These are phyloP conservation scores for Phaethon lepturus DNA, from an alignment of 2,113 vertebrate genomes.

Conservation along the genomic window DNA sequence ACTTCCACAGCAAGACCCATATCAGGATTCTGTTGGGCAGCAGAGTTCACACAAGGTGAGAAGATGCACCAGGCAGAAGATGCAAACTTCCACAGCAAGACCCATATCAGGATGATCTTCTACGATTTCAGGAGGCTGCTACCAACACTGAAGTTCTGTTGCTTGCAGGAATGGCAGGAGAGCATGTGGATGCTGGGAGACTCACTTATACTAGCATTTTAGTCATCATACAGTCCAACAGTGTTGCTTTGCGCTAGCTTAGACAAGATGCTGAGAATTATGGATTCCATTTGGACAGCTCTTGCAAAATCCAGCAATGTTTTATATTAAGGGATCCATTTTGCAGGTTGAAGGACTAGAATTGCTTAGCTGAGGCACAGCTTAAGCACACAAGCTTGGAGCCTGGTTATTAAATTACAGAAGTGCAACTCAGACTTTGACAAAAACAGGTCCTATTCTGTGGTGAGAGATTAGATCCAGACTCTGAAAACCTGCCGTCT, in stretches of 20 bases:
- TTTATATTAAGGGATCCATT: neutral
- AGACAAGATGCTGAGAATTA: neutral
- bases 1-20: neutral
- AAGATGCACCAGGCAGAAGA: neutral
- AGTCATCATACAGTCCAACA: neutral
- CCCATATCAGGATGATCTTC: neutral
- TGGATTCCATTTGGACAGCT: neutral
- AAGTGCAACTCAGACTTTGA: neutral
- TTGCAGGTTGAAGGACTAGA: neutral
- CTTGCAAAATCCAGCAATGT: neutral
- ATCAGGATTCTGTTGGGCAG: neutral
- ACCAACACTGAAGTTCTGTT: neutral
- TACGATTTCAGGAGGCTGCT: fast-evolving
- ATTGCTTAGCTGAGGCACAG: neutral
- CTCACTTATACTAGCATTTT: neutral
- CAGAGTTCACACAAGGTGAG: neutral
- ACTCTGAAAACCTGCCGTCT: neutral
- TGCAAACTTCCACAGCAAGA: neutral
- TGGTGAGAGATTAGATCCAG: neutral
- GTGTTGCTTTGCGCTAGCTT: neutral
- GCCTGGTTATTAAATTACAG: neutral
- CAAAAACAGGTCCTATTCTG: neutral
- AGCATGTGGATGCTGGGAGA: neutral
- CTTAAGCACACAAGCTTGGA: neutral
- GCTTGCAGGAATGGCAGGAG: neutral